Evolutionary conservation across 2,797 vertebrate species (phyloP), one percentile per base, ranked within the genome.

Genomic region (Monodelphis domestica): DNA sequence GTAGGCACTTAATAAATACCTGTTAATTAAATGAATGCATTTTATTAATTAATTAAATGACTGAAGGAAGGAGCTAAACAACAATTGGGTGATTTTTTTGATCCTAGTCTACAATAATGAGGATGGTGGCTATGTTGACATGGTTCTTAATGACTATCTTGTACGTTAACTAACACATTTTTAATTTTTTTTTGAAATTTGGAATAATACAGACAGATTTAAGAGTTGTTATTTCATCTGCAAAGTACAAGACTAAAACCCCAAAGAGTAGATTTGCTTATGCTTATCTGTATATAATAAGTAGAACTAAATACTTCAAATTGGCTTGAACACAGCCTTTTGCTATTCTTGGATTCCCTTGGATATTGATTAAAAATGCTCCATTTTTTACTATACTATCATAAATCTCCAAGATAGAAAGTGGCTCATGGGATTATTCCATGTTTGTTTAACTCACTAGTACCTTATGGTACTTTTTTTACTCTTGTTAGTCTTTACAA

Each of bases 311-410:
- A 97, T 96, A 95, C 90, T 53, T 91, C 94, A 57, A 55, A 94
- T 95, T 97, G 96, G 93, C 96, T 93, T 96, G 70, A 95, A 95
- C 89, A 95, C 95, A 92, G 55, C 89, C 87, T 97, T 91, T 93
- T 97, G 95, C 96, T 97, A 63, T 97, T 97, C 91, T 97, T 97
- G 96, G 97, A 95, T 95, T 96, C 89, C 96, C 90, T 56, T 97
- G 97, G 95, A 96, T 96, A 97, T 95, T 96, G 97, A 97, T 95
- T 96, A 97, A 96, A 96, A 1, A 95, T 95, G 93, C 93, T 97
- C 95, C 96, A 95, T 93, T 94, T 97, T 95, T 95, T 92, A 96
- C 96, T 96, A 95, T 96, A 93, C 97, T 94, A 89, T 51, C 54
- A 97, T 55, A 95, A 59, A n/a, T 91, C 97, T 97, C 97, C 96